Base-by-base conservation (phyloP, 2,797 vertebrate genomes). In the Valencia hispanica region DNA sequence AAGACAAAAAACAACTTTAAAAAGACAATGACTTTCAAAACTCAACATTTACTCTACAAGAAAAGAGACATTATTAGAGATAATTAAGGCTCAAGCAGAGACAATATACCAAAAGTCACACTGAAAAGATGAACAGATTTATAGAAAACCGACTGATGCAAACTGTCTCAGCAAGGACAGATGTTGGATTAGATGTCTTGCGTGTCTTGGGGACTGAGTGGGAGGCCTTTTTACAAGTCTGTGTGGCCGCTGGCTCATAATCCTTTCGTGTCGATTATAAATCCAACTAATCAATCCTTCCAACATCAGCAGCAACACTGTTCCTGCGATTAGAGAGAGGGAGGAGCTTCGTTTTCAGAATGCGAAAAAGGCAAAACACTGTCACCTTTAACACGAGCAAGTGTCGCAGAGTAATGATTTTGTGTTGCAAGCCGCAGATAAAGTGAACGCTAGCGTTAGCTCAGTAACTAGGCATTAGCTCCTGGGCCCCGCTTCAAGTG, bases 401-500 rank as follows among this genome's bases (percentile, higher is more conserved):
- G 32, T 12, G 48, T 63, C 75, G 57, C n/a, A 36, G 0, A 30
- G n/a, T 11, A 32, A 17, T 51, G 18, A 15, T 66, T 39, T 25
- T 66, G 36, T 39, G 2, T 0, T 11, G 55, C 48, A 39, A 14
- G 20, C 65, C 36, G 43, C 4, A 47, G 50, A 73, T 12, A 66
- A 53, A 70, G 74, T 50, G 30, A 18, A 30, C 72, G 84, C 82
- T 87, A 87, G 53, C 74, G 17, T 61, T 72, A 81, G 88, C 84
- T 79, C 81, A 85, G 68, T 79, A 80, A 84, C 77, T 47, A 43
- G 68, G 68, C 63, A 74, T 65, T 82, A 87, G 86, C 89, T 78
- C 79, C 86, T 65, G 86, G 92, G 89, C 89, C 63, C 89, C 34
- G 73, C 82, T 88, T 88, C 41, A 45, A 27, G 6, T 48, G 7